These are phyloP conservation scores for Drosophila kurseongensis DNA, from an alignment of 1,140 invertebrate species.

Conservation along the genomic window DNA sequence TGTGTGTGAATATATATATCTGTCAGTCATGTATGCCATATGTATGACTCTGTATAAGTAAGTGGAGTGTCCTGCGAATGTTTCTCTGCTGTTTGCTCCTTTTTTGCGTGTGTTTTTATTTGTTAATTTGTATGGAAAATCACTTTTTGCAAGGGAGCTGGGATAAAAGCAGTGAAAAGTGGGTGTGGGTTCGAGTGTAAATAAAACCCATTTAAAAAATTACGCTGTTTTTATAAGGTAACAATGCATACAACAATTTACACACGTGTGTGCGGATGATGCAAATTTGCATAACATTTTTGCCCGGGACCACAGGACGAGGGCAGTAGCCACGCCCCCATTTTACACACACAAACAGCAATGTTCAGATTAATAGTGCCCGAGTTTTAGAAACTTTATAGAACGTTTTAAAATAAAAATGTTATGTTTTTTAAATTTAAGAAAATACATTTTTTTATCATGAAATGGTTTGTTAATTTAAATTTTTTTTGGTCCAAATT, in stretches of 20 bases:
- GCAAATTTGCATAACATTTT: constrained; percentile 81
- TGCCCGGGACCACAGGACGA: constrained; percentile 37
- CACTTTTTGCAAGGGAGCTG: constrained; percentile 62
- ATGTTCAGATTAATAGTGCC: background rate
- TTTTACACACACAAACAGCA: constrained; percentile 16
- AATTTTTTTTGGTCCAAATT: too few species aligned
- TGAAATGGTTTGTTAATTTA: too few species aligned
- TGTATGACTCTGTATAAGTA: constrained; percentile 1
- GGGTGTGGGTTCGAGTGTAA: constrained; percentile 30
- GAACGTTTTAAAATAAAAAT: too few species aligned
- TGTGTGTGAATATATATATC: background rate
- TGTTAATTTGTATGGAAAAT: constrained; percentile 82
- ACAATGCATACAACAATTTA: constrained; percentile 82
- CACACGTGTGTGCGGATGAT: constrained; percentile 74
- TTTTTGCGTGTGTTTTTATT: constrained; percentile 46
- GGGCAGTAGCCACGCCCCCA: constrained; percentile 17
- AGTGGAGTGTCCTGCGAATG: constrained; percentile 16
- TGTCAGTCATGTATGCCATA: constrained; percentile 8
- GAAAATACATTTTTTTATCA: too few species aligned
- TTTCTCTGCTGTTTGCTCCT: constrained; percentile 44
- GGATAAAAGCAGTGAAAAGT: constrained; percentile 15
- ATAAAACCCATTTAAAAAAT: constrained; percentile 79
- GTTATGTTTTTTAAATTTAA: too few species aligned
- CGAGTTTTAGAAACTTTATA: background rate
- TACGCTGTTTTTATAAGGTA: constrained; percentile 82